A percentile compares a stretch with the other conserved stretches of the same genome.
Conservation (phyloP, 2,797 vertebrate genomes). For the Melanotaenia trifasciata region DNA sequence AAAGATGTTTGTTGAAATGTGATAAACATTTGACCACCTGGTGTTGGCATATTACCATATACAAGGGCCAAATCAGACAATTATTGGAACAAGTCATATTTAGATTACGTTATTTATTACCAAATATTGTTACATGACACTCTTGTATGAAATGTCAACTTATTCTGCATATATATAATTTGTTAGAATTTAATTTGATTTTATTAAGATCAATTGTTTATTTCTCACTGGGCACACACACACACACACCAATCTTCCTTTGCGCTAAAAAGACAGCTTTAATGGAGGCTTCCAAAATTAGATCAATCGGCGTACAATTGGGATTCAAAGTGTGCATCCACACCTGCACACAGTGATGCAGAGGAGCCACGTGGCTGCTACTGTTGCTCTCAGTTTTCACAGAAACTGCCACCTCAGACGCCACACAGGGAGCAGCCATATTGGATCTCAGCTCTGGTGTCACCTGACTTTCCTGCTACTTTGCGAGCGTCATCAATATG, state of each 20-base stretch:
- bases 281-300: slow-evolving; percentile 66
- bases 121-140: slow-evolving; percentile 18
- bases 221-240: slow-evolving; percentile 9
- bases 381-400: slow-evolving; percentile 68
- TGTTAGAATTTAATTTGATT: not conserved
- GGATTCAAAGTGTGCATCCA: slow-evolving; percentile 62
- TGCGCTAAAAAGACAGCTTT: slow-evolving; percentile 15
- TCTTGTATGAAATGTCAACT: not conserved
- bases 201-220: slow-evolving; percentile 7
- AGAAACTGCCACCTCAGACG: slow-evolving; percentile 79
- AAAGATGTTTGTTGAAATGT: slow-evolving; percentile 16
- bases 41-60: slow-evolving; percentile 12
- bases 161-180: not conserved
- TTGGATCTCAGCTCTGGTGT: slow-evolving; percentile 71
- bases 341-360: slow-evolving; percentile 74
- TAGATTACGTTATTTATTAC: slow-evolving; percentile 22
- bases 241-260: slow-evolving; percentile 20
- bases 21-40: slow-evolving; percentile 21
- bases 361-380: slow-evolving; percentile 72
- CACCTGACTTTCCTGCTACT: slow-evolving; percentile 74
- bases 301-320: slow-evolving; percentile 43
- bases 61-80: not conserved
- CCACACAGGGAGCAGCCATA: slow-evolving; percentile 71
- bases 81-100: slow-evolving; percentile 28
- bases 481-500: slow-evolving; percentile 53